Percentiles rank a stretch among this genome's conserved stretches.
These are phyloP conservation scores for Tortricodes alternella DNA, from an alignment of 2,888 invertebrate species.

Conservation along the genomic window DNA sequence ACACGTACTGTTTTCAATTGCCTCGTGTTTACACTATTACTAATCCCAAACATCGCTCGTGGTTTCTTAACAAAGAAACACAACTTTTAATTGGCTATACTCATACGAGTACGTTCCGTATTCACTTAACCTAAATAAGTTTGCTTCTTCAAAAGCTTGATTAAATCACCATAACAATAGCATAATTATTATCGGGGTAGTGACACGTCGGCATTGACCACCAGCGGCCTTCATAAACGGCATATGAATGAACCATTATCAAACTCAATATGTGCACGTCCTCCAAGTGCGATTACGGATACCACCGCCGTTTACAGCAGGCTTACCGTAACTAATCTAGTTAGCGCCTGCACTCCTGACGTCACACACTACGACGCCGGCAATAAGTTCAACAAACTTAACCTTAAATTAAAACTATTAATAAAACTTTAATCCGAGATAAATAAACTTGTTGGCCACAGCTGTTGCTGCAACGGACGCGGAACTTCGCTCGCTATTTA, in stretches of 20 bases:
- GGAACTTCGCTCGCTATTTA: background rate
- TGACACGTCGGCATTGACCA: constrained; percentile 53
- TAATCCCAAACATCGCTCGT: background rate
- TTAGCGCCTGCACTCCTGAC: constrained; percentile 66
- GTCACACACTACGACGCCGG: constrained; percentile 63
- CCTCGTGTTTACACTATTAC: background rate
- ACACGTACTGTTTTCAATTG: too few relatives aligned
- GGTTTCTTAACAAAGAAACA: background rate
- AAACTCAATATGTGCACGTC: constrained; percentile 46
- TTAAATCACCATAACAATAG: constrained; percentile 1
- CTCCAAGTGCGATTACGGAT: constrained; percentile 39
- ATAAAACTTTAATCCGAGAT: constrained; percentile 39
- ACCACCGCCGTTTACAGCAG: constrained; percentile 51
- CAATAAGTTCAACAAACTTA: constrained; percentile 78
- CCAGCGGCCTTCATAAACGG: constrained; percentile 45
- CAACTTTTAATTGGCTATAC: background rate
- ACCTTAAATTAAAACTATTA: constrained; percentile 43
- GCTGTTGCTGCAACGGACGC: background rate
- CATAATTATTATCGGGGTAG: constrained; percentile 30
- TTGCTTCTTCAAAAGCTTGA: background rate
- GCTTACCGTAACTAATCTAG: constrained; percentile 73
- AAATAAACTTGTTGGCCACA: background rate
- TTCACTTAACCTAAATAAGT: background rate
- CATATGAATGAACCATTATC: constrained; percentile 50
- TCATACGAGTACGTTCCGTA: background rate